Evolutionary conservation across 53 echinoderm and acorn worm species (phyloP), one percentile per base, ranked within the genome.

Genomic region (Holothuria scabra): DNA sequence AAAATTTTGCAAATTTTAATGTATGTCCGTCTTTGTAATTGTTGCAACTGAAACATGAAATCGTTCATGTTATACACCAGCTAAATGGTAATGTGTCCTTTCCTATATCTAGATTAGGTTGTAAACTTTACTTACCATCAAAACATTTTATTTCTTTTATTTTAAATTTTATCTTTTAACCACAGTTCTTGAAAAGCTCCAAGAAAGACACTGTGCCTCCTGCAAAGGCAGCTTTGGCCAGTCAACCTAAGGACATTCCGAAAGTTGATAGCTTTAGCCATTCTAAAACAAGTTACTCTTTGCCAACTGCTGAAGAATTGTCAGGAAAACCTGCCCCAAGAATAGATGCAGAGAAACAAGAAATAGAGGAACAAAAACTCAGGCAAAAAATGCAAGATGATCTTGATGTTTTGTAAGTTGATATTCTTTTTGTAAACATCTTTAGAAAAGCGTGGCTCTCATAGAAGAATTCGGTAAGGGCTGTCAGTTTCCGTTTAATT

Each of bases 161-260:
- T n/a, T n/a, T n/a, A n/a, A n/a, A 37, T 16, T 21, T 12, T 44
- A 33, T 34, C 16, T 76, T 20, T 23, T 23, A 12, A 56, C 57
- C 21, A 22, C 65, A 94, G 94, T 94, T 91, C 60, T 82, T 94
- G 79, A 94, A 94, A 67, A 94, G 94, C 71, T 86, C 89, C 52
- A 94, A 89, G 85, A 94, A 94, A 70, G 91, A 89, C 23, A 75
- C 60, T 21, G 76, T 61, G 20, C 41, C 59, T 38, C 78, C 10
- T 34, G 66, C 1, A 29, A 71, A 81, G 13, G 20, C 58, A 8
- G 49, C 65, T 31, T 25, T 44, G 26, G 65, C 60, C 20, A 59
- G 68, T 69, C 65, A 56, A 81, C 58, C 30, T 16, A 55, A 29
- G 21, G 55, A 31, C 25, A 75, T 35, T 52, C 46, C 21, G 21